A percentile compares a stretch with the other conserved stretches of the same genome.
Conservation (phyloP, 1,140 invertebrate genomes). For the Aphelinus certus region DNA sequence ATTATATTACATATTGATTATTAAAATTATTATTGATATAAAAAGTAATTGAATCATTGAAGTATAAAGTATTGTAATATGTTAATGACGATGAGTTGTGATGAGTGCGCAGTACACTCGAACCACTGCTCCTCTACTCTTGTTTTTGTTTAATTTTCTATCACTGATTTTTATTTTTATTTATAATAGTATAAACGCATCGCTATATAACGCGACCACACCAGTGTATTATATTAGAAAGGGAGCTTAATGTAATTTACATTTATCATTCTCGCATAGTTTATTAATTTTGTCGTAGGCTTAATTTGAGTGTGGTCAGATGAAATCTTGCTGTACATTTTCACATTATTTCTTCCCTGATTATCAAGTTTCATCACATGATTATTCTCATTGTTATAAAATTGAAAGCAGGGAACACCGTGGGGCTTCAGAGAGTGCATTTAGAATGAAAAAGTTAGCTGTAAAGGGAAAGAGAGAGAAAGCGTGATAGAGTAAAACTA, state of each 20-base stretch:
- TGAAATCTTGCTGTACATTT: constrained; percentile 28
- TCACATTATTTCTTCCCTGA: constrained; percentile 24
- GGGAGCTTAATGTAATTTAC: constrained; percentile 59
- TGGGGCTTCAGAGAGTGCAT: constrained; percentile 32
- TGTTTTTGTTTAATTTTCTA: constrained; percentile 20
- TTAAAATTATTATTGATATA: constrained; percentile 48
- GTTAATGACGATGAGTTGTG: constrained; percentile 40
- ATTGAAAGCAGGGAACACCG: constrained; percentile 1
- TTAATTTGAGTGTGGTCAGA: constrained; percentile 28
- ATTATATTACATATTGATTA: constrained; percentile 48
- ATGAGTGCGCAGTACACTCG: constrained; percentile 5
- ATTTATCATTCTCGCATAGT: constrained; percentile 39
- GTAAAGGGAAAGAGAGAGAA: neutral
- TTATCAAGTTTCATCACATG: constrained; percentile 6
- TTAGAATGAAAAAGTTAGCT: constrained; percentile 18
- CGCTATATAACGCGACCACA: constrained; percentile 50
- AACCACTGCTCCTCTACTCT: constrained; percentile 12
- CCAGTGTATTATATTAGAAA: constrained; percentile 59
- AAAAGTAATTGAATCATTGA: constrained; percentile 24
- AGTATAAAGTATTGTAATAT: constrained; percentile 57
- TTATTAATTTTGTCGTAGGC: constrained; percentile 33
- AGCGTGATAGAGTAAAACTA: constrained; percentile 10
- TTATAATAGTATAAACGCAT: constrained; percentile 9
- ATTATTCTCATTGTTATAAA: constrained; percentile 36
- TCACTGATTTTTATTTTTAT: constrained; percentile 27